Evolutionary conservation across 2,888 invertebrate species (phyloP), one percentile per base, ranked within the genome.

Genomic region (Dynastes maya): DNA sequence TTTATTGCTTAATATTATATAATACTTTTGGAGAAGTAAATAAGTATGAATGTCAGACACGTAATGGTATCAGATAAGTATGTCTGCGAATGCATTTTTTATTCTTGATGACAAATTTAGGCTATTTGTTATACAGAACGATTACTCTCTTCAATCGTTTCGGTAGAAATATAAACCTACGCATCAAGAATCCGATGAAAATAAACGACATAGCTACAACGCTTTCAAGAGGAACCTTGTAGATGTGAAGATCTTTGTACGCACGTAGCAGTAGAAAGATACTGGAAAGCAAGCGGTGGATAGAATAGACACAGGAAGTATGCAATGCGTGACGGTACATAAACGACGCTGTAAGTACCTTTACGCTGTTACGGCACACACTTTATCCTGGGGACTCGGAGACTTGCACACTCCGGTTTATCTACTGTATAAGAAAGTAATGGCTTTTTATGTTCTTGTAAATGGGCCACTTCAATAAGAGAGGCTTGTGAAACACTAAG

Each of bases 311-410:
- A 64, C 71, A 61, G 71, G 71, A 78, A 78, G 72, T 64, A 64
- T 55, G 65, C 55, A 63, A 64, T 78, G 72, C 78, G 78, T 78
- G 78, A 71, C 78, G 65, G 64, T 78, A 78, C 78, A 78, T 78
- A 78, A 78, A 78, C 72, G 72, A 64, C 49, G 63, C 71, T 55
- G 37, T 61, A 74, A 74, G 72, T 74, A 74, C 61, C 72, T 74
- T 61, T 61, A 45, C 72, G 58, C 13, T 74, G 72, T 74, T 74
- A 74, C 72, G 61, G 72, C 72, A 61, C 61, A 74, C 72, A 74
- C 72, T 74, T 74, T 74, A 74, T 74, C 72, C 72, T 13, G 61
- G 72, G 72, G 72, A 74, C 63, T 29, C 63, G 49, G 72, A 45
- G 58, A 61, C 61, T 61, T 16, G 61, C 61, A 74, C 49, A 74